phyloP scores from a whole-genome alignment of 2,888 invertebrate species.

The Cephus pygmeus region DNA sequence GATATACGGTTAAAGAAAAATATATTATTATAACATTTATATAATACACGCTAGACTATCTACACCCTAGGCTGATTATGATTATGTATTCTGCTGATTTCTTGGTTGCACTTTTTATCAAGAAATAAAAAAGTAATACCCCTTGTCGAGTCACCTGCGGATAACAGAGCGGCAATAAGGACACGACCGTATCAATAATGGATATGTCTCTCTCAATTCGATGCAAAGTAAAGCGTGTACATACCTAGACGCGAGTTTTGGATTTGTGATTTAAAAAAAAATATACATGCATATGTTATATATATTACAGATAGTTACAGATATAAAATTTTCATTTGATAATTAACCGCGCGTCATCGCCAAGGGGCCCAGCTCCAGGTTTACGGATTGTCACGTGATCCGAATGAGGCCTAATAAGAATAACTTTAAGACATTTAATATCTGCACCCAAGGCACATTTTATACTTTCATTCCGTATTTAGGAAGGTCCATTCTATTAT shows the following conservation, averaged over 20 bases:
- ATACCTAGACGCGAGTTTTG: not conserved
- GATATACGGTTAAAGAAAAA: slow-evolving; percentile 5
- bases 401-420: slow-evolving; percentile 40
- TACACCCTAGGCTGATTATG: slow-evolving; percentile 52
- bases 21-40: not conserved
- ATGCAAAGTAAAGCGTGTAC: not conserved
- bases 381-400: slow-evolving; percentile 40
- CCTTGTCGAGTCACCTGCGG: slow-evolving; percentile 16
- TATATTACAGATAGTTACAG: not conserved
- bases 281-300: not conserved
- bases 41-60: slow-evolving; percentile 10
- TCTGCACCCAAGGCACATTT: slow-evolving; percentile 65
- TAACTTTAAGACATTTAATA: slow-evolving; percentile 44
- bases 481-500: slow-evolving; percentile 35
- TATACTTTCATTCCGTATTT: slow-evolving; percentile 61
- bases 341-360: slow-evolving; percentile 12
- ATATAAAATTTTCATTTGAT: not conserved
- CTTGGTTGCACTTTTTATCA: slow-evolving; percentile 50
- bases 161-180: not conserved
- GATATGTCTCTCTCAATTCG: not conserved
- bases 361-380: slow-evolving; percentile 46
- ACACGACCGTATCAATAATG: not conserved
- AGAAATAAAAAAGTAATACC: not conserved
- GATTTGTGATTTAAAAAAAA: not conserved
- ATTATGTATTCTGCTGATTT: slow-evolving; percentile 62